Evolutionary conservation across 2,113 vertebrate species (phyloP).

Genomic region (Petromus typicus): DNA sequence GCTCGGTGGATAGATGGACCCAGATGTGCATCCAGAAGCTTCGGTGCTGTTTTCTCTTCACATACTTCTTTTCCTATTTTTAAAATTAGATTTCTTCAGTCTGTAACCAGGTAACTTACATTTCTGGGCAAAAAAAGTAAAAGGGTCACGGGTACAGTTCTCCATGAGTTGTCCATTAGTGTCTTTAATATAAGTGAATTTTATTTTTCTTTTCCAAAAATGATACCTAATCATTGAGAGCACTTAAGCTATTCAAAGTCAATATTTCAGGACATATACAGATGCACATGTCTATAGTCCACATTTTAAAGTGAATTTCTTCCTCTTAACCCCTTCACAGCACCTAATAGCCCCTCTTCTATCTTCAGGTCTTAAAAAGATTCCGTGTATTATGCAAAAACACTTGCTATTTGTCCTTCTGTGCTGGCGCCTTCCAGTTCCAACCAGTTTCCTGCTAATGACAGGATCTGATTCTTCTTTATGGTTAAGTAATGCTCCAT

Average conservation of each 20-base stretch:
- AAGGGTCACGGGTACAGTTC: too few species aligned
- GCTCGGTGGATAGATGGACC: neutral
- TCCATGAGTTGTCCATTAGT: neutral
- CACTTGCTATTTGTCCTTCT: neutral
- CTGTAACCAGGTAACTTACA: neutral
- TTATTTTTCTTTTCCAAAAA: constrained; percentile 12
- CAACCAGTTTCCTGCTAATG: too few species aligned
- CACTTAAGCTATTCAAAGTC: neutral
- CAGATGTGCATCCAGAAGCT: neutral
- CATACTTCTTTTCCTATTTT: neutral
- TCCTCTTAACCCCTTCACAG: neutral
- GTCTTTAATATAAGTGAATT: constrained; percentile 15
- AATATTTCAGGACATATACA: neutral
- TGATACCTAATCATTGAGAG: neutral
- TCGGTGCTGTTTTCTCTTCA: neutral
- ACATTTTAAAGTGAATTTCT: neutral
- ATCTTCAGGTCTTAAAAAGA: neutral
- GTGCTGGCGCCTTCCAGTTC: neutral
- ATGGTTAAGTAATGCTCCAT: neutral
- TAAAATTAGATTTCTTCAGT: neutral
- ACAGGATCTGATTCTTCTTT: neutral
- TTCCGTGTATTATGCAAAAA: neutral
- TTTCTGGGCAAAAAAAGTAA: neutral
- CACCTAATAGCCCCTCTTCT: neutral
- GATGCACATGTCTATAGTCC: neutral